phyloP scores from a whole-genome alignment of 2,797 vertebrate species.

The Poecile montanus region DNA sequence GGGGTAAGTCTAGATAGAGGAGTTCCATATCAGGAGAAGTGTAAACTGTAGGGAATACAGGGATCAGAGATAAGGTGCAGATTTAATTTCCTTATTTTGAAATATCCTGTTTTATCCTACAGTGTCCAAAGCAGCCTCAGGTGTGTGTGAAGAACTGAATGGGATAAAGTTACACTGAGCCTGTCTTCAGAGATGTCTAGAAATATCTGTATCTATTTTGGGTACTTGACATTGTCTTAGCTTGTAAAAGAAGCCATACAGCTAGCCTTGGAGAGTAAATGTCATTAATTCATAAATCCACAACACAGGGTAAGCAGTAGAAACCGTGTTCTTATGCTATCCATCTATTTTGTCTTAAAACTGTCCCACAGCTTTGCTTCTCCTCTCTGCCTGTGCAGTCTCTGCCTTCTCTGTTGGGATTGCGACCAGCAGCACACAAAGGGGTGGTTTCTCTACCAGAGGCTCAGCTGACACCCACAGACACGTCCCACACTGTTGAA shows the following conservation, averaged over 20 bases:
- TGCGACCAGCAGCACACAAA: background rate
- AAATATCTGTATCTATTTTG: background rate
- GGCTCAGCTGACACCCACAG: background rate
- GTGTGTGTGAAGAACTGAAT: background rate
- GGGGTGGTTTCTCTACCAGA: background rate
- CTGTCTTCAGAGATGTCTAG: background rate
- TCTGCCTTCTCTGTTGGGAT: background rate
- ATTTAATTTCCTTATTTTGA: background rate
- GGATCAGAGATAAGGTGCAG: background rate
- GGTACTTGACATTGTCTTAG: background rate
- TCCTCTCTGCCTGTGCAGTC: background rate
- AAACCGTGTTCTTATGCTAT: background rate
- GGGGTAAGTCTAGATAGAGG: background rate
- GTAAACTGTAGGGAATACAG: background rate
- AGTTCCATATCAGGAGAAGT: background rate
- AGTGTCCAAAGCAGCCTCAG: background rate
- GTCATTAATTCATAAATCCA: background rate
- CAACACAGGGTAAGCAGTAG: background rate
- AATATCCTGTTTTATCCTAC: background rate
- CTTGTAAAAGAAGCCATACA: background rate
- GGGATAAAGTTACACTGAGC: background rate
- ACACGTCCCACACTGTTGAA: background rate
- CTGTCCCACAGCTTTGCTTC: background rate
- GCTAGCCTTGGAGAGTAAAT: background rate
- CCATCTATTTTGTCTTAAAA: background rate